Percentiles rank a stretch among this genome's conserved stretches.
Conservation (phyloP, 2,113 vertebrate species). For the Scalopus aquaticus region DNA sequence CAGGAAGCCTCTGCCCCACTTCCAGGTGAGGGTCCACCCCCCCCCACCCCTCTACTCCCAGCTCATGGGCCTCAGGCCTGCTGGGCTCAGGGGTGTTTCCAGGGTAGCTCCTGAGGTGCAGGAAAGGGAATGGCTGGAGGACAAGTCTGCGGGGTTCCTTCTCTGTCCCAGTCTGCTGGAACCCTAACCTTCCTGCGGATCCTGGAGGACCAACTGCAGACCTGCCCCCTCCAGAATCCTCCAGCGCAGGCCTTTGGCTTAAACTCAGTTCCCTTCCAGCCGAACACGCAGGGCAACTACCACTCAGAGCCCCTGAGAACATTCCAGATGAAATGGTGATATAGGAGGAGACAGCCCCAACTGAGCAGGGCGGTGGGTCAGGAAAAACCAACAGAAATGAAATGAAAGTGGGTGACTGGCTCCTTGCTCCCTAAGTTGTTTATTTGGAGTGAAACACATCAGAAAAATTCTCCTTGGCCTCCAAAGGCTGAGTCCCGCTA, state of each 20-base stretch:
- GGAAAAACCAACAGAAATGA: neutral
- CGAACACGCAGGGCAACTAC: rapidly evolving
- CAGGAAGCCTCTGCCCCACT: too few relatives aligned
- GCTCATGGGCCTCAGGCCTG: too few relatives aligned
- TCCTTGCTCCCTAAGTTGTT: neutral
- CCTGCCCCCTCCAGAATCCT: neutral
- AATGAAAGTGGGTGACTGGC: neutral
- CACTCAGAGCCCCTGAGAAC: neutral
- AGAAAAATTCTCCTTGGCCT: neutral
- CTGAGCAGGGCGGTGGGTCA: rapidly evolving
- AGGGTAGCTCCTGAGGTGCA: too few relatives aligned
- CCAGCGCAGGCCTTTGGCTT: neutral
- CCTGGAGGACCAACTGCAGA: neutral
- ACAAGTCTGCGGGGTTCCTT: rapidly evolving
- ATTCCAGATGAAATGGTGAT: rapidly evolving
- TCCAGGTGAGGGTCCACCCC: too few relatives aligned
- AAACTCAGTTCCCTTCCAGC: neutral
- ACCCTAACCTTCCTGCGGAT: neutral
- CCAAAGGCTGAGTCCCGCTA: neutral
- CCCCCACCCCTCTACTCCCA: too few relatives aligned
- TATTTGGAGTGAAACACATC: neutral
- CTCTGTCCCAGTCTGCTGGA: neutral
- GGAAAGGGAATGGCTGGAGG: too few relatives aligned
- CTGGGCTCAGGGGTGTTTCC: too few relatives aligned
- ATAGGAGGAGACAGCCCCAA: rapidly evolving